A percentile compares a stretch with the other conserved stretches of the same genome.
Evolutionary conservation across 2,113 vertebrate genomes (phyloP).

Genomic region (Cnemophilus loriae): DNA sequence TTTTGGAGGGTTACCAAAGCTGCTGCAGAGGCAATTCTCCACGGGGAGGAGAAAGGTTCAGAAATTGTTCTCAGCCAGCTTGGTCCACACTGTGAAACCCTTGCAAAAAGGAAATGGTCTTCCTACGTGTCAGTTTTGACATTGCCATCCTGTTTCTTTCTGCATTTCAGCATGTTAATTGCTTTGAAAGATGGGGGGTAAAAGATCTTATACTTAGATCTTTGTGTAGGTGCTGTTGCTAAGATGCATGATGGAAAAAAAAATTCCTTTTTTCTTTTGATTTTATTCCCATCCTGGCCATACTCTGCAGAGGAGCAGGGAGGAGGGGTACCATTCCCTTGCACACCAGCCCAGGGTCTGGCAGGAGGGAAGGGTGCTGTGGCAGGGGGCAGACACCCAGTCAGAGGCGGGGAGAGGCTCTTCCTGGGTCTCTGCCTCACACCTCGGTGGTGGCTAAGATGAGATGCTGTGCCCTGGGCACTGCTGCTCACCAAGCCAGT

Average conservation of each 20-base stretch:
- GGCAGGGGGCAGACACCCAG: fast-evolving
- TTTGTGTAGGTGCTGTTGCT: conserved; percentile 51
- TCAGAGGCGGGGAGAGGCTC: neutral
- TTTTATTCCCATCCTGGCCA: neutral
- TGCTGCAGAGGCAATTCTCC: conserved; percentile 12
- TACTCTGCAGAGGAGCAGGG: neutral
- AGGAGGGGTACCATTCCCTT: neutral
- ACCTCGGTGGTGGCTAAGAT: neutral
- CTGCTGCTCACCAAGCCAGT: neutral
- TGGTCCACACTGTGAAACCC: neutral
- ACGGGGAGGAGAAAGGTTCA: neutral
- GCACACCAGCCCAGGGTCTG: fast-evolving
- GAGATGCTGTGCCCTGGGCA: neutral
- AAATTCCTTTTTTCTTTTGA: neutral
- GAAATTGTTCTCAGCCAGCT: neutral
- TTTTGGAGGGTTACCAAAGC: conserved; percentile 5
- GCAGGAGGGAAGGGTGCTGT: neutral
- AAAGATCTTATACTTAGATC: conserved; percentile 48
- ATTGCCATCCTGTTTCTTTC: neutral
- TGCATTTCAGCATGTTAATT: conserved; percentile 38
- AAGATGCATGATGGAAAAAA: neutral
- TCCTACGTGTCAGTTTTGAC: conserved; percentile 34
- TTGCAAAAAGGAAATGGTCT: neutral
- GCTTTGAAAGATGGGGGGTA: conserved; percentile 16
- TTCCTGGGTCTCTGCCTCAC: neutral